These are phyloP conservation scores for Eilema griseolum DNA, from an alignment of 2,888 invertebrate species.

Conservation along the genomic window DNA sequence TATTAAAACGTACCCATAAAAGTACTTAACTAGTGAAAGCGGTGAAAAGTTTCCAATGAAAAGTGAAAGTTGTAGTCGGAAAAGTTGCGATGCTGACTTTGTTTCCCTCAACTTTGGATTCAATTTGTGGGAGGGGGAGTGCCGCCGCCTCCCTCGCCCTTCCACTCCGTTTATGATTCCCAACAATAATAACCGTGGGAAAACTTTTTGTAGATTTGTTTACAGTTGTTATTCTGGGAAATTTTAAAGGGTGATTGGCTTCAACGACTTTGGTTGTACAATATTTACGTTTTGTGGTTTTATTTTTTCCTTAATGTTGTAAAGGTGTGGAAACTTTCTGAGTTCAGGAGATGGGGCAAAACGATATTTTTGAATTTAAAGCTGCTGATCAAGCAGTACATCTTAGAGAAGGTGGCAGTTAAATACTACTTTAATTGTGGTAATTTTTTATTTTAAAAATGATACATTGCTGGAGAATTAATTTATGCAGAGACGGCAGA, in stretches of 20 bases:
- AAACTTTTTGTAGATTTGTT: slow-evolving; percentile 47
- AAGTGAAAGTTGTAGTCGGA: slow-evolving; percentile 77
- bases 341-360: neutral
- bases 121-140: slow-evolving; percentile 68
- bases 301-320: neutral
- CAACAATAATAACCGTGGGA: slow-evolving; percentile 57
- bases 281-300: slow-evolving; percentile 2
- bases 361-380: too few relatives aligned
- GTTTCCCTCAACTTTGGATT: slow-evolving; percentile 81
- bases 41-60: slow-evolving; percentile 75
- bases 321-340: neutral
- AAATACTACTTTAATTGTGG: neutral
- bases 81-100: slow-evolving; percentile 79
- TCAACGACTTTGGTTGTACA: slow-evolving; percentile 8
- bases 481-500: too few relatives aligned
- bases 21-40: slow-evolving; percentile 73
- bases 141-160: slow-evolving; percentile 54
- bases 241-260: slow-evolving; percentile 27
- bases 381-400: neutral
- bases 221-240: slow-evolving; percentile 31
- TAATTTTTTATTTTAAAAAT: too few relatives aligned
- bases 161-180: slow-evolving; percentile 62
- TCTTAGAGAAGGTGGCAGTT: neutral
- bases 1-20: slow-evolving; percentile 51
- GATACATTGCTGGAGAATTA: too few relatives aligned